Evolutionary conservation across 1,140 invertebrate species (phyloP).

Genomic region (Tyrophagus putrescentiae): DNA sequence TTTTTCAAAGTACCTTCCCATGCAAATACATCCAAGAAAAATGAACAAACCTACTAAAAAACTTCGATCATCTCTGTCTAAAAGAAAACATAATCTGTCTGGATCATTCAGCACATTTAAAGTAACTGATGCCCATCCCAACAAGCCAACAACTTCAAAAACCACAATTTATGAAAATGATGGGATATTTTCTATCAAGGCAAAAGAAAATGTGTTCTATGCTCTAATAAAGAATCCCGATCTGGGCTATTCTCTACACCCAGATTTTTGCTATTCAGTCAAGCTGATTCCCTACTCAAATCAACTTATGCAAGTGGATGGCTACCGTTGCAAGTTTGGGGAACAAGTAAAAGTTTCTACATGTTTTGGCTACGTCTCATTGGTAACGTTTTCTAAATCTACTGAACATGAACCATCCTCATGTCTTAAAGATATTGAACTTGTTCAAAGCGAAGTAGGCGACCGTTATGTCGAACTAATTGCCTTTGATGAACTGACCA

Average conservation of each 20-base stretch:
- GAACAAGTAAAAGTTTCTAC: constrained; percentile 5
- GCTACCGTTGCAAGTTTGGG: background rate
- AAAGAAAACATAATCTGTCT: background rate
- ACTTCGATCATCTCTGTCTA: background rate
- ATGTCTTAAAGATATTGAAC: background rate
- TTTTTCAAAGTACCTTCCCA: too few relatives aligned
- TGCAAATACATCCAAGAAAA: too few relatives aligned
- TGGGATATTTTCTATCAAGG: background rate
- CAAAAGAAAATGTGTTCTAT: background rate
- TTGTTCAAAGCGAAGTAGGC: background rate
- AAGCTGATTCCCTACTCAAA: background rate
- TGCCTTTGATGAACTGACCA: background rate
- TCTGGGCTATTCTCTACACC: background rate
- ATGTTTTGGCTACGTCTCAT: background rate
- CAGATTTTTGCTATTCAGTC: background rate
- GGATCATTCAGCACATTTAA: background rate
- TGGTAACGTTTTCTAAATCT: background rate
- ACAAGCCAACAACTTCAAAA: background rate
- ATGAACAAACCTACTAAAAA: background rate
- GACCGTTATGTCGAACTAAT: background rate
- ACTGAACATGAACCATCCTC: background rate
- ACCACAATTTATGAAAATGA: background rate
- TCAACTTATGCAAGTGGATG: background rate
- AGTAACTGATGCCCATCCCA: background rate
- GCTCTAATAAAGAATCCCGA: background rate